These are phyloP conservation scores for Drosophila testacea DNA, from an alignment of 2,888 invertebrate genomes.

Conservation along the genomic window DNA sequence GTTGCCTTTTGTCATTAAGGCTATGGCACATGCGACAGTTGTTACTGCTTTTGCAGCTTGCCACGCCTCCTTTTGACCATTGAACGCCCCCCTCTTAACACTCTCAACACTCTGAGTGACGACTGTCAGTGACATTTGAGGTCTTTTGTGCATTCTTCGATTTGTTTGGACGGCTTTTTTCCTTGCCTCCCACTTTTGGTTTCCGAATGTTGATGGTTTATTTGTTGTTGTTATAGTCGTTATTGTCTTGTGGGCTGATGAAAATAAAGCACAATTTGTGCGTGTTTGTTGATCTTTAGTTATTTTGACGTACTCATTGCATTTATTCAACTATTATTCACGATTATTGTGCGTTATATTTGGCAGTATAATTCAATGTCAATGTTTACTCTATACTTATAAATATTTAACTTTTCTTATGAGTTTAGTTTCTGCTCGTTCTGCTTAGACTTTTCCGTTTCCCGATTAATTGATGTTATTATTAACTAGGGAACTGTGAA, in stretches of 20 bases:
- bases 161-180: conserved; percentile 29
- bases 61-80: conserved; percentile 24
- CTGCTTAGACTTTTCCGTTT: neutral
- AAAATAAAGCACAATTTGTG: conserved; percentile 41
- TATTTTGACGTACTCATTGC: conserved; percentile 34
- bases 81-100: neutral
- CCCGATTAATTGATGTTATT: conserved; percentile 19
- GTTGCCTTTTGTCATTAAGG: conserved; percentile 44
- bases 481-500: conserved; percentile 11
- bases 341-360: conserved; percentile 45
- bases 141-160: conserved; percentile 37
- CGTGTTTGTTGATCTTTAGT: conserved; percentile 55
- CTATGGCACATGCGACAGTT: conserved; percentile 31
- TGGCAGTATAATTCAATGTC: conserved; percentile 72
- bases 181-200: conserved; percentile 20
- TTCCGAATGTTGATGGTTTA: conserved; percentile 5
- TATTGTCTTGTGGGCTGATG: conserved; percentile 9
- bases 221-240: conserved; percentile 1
- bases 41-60: conserved; percentile 25
- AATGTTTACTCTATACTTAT: conserved; percentile 53
- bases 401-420: neutral
- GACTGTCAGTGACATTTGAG: conserved; percentile 38
- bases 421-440: neutral
- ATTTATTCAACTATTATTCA: conserved; percentile 43
- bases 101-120: neutral